Conservation (phyloP, 2,113 vertebrate species). For the Ginglymostoma cirratum region DNA sequence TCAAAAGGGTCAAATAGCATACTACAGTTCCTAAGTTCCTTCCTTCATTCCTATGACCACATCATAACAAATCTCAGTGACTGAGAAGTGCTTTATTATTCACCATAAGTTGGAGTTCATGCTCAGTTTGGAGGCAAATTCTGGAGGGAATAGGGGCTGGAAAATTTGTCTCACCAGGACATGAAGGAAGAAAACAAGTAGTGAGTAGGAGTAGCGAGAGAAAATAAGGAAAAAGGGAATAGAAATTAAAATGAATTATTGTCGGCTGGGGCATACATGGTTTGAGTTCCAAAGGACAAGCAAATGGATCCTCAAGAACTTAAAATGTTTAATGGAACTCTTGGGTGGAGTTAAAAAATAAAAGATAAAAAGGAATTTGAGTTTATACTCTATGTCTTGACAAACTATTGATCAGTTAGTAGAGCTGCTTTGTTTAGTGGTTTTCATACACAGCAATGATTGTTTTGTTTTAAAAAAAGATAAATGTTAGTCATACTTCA, state of each 20-base stretch:
- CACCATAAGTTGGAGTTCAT: background rate
- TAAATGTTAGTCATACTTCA: background rate
- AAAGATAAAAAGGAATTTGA: background rate
- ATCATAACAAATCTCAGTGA: background rate
- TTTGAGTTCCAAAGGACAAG: background rate
- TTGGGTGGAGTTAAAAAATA: background rate
- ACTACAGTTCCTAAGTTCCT: too few species aligned
- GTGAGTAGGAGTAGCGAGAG: background rate
- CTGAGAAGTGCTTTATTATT: background rate
- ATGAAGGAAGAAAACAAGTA: background rate
- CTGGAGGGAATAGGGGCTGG: background rate
- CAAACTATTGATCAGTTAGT: background rate
- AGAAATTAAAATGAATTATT: background rate
- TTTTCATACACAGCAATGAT: background rate
- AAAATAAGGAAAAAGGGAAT: background rate
- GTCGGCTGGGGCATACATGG: background rate
- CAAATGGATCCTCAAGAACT: background rate
- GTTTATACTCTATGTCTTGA: background rate
- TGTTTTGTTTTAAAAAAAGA: background rate
- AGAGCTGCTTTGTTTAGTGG: background rate
- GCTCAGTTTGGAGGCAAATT: background rate
- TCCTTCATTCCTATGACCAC: background rate
- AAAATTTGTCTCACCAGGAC: background rate
- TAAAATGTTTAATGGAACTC: background rate
- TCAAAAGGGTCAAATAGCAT: too few species aligned